Evolutionary conservation across 2,797 vertebrate genomes (phyloP).

Genomic region (Anolis apletophallus): DNA sequence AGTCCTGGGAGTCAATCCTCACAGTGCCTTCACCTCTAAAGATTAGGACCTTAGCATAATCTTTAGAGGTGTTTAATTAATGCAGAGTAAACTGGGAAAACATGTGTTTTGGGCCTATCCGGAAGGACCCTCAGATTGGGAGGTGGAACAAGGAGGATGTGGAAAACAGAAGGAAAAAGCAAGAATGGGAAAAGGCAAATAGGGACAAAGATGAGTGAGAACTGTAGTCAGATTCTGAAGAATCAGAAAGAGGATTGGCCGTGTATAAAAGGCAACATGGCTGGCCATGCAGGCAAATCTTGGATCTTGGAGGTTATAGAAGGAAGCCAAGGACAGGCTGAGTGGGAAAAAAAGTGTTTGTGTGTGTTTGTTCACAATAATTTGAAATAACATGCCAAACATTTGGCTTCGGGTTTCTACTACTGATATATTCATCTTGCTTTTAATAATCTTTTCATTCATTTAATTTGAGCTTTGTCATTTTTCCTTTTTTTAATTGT

Average conservation of each 20-base stretch:
- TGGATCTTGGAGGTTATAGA: background rate
- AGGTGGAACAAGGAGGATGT: background rate
- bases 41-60: too few species aligned
- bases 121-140: background rate
- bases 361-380: background rate
- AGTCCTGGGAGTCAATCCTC: too few species aligned
- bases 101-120: too few species aligned
- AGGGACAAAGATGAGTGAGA: background rate
- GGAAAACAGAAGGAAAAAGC: background rate
- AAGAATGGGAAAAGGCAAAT: background rate
- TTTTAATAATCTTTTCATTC: conserved; percentile 41
- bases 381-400: conserved; percentile 3
- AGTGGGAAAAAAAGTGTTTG: background rate
- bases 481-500: conserved; percentile 64
- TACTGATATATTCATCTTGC: conserved; percentile 64
- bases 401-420: conserved; percentile 49
- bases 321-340: background rate
- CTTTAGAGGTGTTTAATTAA: too few species aligned
- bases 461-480: conserved; percentile 36
- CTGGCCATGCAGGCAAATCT: background rate
- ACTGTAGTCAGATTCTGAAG: background rate
- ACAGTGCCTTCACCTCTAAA: too few species aligned
- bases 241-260: background rate
- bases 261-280: background rate
- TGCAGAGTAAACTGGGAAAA: too few species aligned